Conservation (phyloP, 92 coral and sea anemone species). For the Muricea muricata region DNA sequence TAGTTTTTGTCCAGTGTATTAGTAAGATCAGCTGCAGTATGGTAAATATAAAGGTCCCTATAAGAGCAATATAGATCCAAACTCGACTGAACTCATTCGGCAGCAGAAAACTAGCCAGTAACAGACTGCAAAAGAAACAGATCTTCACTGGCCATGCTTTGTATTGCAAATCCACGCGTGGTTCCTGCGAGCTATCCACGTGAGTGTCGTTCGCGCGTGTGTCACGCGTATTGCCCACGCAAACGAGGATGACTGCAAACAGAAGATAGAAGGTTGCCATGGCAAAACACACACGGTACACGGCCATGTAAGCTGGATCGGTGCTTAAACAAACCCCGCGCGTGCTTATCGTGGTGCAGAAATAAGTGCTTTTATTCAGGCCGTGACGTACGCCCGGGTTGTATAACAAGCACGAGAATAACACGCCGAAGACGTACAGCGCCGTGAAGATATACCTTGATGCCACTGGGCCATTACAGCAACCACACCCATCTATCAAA, state of each 20-base stretch:
- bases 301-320: slow-evolving; percentile 97
- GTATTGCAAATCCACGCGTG: slow-evolving; percentile 87
- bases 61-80: slow-evolving; percentile 87
- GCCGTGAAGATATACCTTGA: slow-evolving; percentile 80
- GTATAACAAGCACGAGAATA: slow-evolving; percentile 74
- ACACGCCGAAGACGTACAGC: slow-evolving; percentile 77
- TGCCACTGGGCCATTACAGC: slow-evolving; percentile 76
- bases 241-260: slow-evolving; percentile 81
- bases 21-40: slow-evolving; percentile 80
- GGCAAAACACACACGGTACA: slow-evolving; percentile 91
- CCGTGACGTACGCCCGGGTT: slow-evolving; percentile 76
- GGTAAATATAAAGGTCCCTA: slow-evolving; percentile 84
- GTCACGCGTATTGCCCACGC: slow-evolving; percentile 72
- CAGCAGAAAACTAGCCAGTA: slow-evolving; percentile 83
- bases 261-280: slow-evolving; percentile 94
- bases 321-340: slow-evolving; percentile 91
- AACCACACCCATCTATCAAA: slow-evolving; percentile 78
- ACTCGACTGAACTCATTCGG: slow-evolving; percentile 87
- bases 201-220: slow-evolving; percentile 80
- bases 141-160: slow-evolving; percentile 92
- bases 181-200: slow-evolving; percentile 79
- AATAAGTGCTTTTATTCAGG: slow-evolving; percentile 76
- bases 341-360: slow-evolving; percentile 76
- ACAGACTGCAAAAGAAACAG: slow-evolving; percentile 84
- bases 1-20: slow-evolving; percentile 75